Percentiles rank a stretch among this genome's conserved stretches.
Evolutionary conservation across 2,888 invertebrate species (phyloP).

Genomic region (Chrysolina americana): DNA sequence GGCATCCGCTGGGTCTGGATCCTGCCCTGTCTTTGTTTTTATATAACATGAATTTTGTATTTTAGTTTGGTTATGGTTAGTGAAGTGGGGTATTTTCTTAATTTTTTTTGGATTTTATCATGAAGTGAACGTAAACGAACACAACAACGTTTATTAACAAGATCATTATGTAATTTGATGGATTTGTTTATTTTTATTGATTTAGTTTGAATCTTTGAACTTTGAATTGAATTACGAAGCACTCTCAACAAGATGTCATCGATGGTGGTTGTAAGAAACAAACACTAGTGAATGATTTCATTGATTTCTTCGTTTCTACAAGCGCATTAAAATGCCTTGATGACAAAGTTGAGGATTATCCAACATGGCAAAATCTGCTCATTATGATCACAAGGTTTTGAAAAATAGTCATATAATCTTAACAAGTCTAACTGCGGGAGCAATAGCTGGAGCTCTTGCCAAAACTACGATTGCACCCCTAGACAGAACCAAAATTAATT

Average conservation of each 20-base stretch:
- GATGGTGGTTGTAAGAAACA: background rate
- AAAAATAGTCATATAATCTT: constrained; percentile 76
- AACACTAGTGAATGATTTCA: background rate
- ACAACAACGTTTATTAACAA: no score
- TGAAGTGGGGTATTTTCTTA: no score
- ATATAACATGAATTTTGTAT: no score
- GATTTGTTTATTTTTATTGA: no score
- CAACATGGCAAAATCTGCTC: constrained; percentile 57
- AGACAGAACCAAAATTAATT: constrained; percentile 98
- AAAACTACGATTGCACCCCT: constrained; percentile 98
- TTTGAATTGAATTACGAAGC: background rate
- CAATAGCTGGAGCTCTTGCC: constrained; percentile 93
- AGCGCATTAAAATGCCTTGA: constrained; percentile 51
- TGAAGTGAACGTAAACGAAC: no score
- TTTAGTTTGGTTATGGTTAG: no score
- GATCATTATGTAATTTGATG: no score
- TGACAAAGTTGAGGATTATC: constrained; percentile 41
- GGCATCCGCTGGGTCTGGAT: no score
- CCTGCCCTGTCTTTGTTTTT: no score
- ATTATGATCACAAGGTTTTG: constrained; percentile 57
- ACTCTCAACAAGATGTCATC: background rate
- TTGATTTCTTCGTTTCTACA: background rate
- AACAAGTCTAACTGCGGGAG: constrained; percentile 92
- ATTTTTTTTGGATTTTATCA: no score
- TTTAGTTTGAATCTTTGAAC: background rate